phyloP scores from a whole-genome alignment of 2,797 vertebrate species.

The Crotalus adamanteus region DNA sequence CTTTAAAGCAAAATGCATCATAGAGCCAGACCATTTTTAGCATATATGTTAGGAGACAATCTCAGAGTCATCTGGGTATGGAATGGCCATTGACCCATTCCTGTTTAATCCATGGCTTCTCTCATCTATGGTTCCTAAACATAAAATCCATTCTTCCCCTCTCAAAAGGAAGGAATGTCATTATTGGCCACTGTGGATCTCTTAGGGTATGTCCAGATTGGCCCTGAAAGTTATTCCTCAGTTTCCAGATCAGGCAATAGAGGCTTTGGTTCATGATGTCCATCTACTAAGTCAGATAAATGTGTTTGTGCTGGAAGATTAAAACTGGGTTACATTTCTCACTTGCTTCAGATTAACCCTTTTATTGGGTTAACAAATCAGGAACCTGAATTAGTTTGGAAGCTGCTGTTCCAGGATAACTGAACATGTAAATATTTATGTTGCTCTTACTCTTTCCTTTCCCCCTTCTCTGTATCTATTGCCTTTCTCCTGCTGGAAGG shows the following conservation, averaged over 20 bases:
- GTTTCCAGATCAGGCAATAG: background rate
- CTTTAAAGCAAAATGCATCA: background rate
- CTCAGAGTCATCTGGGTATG: background rate
- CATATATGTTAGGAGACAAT: too few relatives aligned
- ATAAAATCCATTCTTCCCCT: background rate
- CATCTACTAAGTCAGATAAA: background rate
- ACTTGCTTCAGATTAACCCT: background rate
- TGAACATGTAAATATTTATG: background rate
- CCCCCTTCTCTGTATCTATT: background rate
- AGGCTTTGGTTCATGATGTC: background rate
- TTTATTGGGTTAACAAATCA: background rate
- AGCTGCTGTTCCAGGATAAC: background rate
- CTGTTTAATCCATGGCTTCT: background rate
- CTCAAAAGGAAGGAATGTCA: background rate
- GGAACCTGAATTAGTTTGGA: background rate
- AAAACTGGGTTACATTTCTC: background rate
- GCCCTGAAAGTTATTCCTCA: background rate
- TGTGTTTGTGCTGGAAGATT: background rate
- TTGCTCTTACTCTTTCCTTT: constrained; percentile 4
- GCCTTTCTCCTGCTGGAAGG: constrained; percentile 19
- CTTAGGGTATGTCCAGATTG: background rate
- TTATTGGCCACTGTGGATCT: background rate
- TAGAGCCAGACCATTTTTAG: background rate
- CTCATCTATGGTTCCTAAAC: background rate
- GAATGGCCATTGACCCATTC: background rate